phyloP scores from a whole-genome alignment of 2,113 vertebrate genomes.

The Shinisaurus crocodilurus region DNA sequence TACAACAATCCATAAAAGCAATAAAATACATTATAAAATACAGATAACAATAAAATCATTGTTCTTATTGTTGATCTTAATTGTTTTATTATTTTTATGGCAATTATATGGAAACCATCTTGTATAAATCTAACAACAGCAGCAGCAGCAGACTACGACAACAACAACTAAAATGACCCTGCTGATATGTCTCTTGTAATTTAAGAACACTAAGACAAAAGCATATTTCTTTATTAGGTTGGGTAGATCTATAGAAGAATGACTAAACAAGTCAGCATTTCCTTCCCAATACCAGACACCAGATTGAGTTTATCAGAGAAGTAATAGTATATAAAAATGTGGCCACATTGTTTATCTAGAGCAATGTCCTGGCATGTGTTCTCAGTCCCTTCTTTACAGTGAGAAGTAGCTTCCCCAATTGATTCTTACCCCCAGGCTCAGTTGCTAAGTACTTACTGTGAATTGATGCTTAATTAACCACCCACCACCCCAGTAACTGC shows the following conservation, averaged over 20 bases:
- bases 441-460: constrained; percentile 56
- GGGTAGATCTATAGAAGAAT: background rate
- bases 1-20: too few species aligned
- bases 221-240: background rate
- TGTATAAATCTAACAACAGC: background rate
- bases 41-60: too few species aligned
- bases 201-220: background rate
- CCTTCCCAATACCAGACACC: rapidly evolving
- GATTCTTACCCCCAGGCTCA: constrained; percentile 58
- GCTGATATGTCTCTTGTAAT: background rate
- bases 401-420: constrained; percentile 37
- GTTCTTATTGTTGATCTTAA: background rate
- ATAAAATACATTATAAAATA: too few species aligned
- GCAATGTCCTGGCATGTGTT: rapidly evolving
- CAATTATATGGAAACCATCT: background rate
- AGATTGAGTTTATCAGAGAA: background rate
- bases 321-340: rapidly evolving
- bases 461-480: constrained; percentile 68
- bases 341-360: rapidly evolving
- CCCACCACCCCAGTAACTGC: constrained; percentile 44
- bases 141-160: background rate
- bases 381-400: constrained; percentile 19
- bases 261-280: background rate
- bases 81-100: background rate
- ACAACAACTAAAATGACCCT: background rate